Base-by-base conservation (phyloP, 92 coral and sea anemone genomes). In the Porites cylindrica region DNA sequence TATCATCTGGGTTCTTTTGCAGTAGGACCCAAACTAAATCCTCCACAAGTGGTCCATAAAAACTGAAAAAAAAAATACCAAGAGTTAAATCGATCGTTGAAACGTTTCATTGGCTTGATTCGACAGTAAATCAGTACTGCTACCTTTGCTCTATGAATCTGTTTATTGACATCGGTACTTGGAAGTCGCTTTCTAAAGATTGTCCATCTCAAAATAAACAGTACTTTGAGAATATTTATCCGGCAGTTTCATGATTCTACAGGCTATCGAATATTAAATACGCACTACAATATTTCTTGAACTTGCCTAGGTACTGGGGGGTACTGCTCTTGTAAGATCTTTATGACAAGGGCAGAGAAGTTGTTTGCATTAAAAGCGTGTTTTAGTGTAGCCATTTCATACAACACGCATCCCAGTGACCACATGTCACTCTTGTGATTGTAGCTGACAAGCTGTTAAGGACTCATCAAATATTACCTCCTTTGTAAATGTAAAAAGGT, bases 391-490 rank as follows among this genome's bases (percentile, higher is more conserved):
- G 92, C 80, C 85, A 97, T 70, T 66, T 97, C 99, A 69, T 97
- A 97, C 77, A 97, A 82, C 9, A 97, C 99, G 80, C 99, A 97
- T 43, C 99, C 99, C 54, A 97, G 72, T 0, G 99, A 95, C 99
- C 99, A 97, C 93, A 97, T 95, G 72, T 97, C 99, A 67, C 99
- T 97, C 89, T 97, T 97, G 88, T 97, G 98, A 61, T 97, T 97
- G 75, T 97, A 97, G 32, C 99, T 97, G 26, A 2, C 9, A 60
- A 47, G 5, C 18, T 24, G 84, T 85, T 70, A 91, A 88, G 83
- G 87, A 66, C 16, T 32, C 14, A 53, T 7, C 11, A 21, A 7
- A 67, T 12, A 16, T 1, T 62, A 63, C 16, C 14, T 10, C 16
- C 61, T 56, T 56, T 56, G 16, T 56, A 8, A 43, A n/a, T 29